Evolutionary conservation across 2,888 invertebrate species (phyloP).

Genomic region (Suillia variegata): DNA sequence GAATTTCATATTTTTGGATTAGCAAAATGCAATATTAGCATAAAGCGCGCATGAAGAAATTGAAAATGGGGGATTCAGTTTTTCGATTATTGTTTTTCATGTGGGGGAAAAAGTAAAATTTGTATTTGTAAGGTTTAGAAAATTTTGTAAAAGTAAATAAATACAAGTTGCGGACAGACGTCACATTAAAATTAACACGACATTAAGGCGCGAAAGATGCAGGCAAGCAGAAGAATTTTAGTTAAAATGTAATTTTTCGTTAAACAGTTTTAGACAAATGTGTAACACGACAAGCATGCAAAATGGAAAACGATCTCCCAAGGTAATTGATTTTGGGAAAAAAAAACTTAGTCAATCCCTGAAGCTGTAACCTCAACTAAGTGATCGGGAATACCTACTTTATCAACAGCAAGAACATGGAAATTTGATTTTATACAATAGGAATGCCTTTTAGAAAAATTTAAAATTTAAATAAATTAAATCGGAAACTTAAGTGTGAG

Average conservation of each 20-base stretch:
- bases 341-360: too few relatives aligned
- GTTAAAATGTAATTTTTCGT: neutral
- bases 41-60: slow-evolving; percentile 3
- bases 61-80: neutral
- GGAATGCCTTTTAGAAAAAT: too few relatives aligned
- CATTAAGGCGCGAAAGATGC: slow-evolving; percentile 13
- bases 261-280: neutral
- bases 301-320: too few relatives aligned
- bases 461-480: too few relatives aligned
- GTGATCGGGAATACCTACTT: too few relatives aligned
- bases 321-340: too few relatives aligned
- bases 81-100: neutral
- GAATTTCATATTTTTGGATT: slow-evolving; percentile 16
- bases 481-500: too few relatives aligned
- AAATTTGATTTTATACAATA: too few relatives aligned
- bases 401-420: too few relatives aligned
- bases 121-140: neutral
- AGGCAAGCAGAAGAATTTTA: slow-evolving; percentile 9
- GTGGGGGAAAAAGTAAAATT: slow-evolving; percentile 6
- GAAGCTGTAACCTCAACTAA: too few relatives aligned
- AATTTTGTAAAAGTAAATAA: neutral
- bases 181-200: slow-evolving; percentile 24
- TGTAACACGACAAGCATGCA: slow-evolving; percentile 12
- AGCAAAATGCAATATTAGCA: too few relatives aligned
- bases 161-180: neutral